Conservation (phyloP, 2,113 vertebrate genomes). For the Rhizomys pruinosus region DNA sequence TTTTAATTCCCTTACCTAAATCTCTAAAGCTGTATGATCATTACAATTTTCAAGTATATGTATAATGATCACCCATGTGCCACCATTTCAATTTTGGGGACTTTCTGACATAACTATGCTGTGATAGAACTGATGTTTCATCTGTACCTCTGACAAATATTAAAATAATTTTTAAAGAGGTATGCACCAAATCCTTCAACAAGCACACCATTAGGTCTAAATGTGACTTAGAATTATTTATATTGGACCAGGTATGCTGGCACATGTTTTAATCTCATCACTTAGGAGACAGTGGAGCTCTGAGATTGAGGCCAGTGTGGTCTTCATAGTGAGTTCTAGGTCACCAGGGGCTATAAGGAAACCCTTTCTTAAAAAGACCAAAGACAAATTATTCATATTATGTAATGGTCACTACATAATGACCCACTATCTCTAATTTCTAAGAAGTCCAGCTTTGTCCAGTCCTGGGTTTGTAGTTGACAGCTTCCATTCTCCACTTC, state of each 20-base stretch:
- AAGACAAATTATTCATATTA: background rate
- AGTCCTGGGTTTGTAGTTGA: background rate
- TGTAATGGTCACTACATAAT: background rate
- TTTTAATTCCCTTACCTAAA: background rate
- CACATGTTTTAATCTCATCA: too few species aligned
- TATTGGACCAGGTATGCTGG: too few species aligned
- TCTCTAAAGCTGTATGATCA: background rate
- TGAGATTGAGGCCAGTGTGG: too few species aligned
- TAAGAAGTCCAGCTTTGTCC: background rate
- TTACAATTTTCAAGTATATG: background rate
- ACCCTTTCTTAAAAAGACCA: too few species aligned
- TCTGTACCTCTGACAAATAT: conserved; percentile 13
- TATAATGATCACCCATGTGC: background rate
- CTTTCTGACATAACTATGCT: background rate
- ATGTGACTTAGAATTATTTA: background rate
- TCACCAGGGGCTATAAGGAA: too few species aligned
- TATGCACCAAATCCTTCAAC: background rate
- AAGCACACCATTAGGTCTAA: background rate
- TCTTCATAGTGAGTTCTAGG: too few species aligned
- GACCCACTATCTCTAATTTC: conserved; percentile 13
- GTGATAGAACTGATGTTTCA: background rate
- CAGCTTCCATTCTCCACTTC: background rate
- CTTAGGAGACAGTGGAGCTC: too few species aligned
- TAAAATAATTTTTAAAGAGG: conserved; percentile 27
- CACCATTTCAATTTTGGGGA: background rate